Evolutionary conservation across 1,140 invertebrate species (phyloP).

Genomic region (Drosophila pachea): DNA sequence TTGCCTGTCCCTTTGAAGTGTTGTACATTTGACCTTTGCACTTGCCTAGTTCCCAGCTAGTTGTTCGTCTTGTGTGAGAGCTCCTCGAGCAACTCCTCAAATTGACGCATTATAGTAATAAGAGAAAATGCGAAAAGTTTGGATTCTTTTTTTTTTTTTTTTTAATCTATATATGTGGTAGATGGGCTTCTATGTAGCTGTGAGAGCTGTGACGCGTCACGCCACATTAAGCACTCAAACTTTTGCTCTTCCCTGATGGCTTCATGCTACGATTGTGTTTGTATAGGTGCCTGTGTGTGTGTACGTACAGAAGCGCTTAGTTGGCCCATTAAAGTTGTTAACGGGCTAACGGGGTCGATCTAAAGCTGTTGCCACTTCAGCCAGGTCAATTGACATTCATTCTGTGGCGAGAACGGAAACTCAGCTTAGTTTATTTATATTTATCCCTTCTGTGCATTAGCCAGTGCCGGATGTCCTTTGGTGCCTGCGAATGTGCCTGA

Average conservation of each 20-base stretch:
- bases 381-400: conserved; percentile 29
- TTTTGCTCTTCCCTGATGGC: conserved; percentile 24
- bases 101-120: conserved; percentile 24
- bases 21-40: not conserved
- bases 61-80: conserved; percentile 2
- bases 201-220: conserved; percentile 17
- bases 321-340: conserved; percentile 64
- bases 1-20: not conserved
- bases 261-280: conserved; percentile 3
- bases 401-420: conserved; percentile 15
- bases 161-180: too few relatives aligned
- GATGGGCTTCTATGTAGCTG: too few relatives aligned
- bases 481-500: conserved; percentile 20
- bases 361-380: conserved; percentile 23
- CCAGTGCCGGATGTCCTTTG: conserved; percentile 61
- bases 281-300: not conserved
- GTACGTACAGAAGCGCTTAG: conserved; percentile 26
- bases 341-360: conserved; percentile 42
- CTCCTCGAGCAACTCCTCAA: conserved; percentile 10
- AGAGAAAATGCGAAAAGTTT: conserved; percentile 25
- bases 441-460: conserved; percentile 48
- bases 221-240: conserved; percentile 31
- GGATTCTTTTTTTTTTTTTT: conserved; percentile 13
- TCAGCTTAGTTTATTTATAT: conserved; percentile 12
- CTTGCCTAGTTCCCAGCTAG: not conserved